These are phyloP conservation scores for Iselma pallidipennis DNA, from an alignment of 2,888 invertebrate species.

Conservation along the genomic window DNA sequence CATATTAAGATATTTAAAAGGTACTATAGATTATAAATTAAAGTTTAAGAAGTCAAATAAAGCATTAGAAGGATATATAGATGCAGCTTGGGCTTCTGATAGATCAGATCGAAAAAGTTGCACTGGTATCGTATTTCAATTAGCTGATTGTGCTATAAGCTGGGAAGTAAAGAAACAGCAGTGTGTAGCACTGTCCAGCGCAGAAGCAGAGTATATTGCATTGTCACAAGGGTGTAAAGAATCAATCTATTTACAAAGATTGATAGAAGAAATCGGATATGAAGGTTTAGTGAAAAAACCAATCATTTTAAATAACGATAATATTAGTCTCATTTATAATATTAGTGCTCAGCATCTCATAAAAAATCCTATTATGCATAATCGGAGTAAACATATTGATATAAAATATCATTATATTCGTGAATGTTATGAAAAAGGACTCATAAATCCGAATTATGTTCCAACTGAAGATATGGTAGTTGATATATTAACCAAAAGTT, in stretches of 20 bases:
- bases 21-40: constrained; percentile 25
- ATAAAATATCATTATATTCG: constrained; percentile 27
- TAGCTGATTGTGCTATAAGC: constrained; percentile 32
- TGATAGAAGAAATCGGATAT: constrained; percentile 21
- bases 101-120: constrained; percentile 48
- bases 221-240: constrained; percentile 34
- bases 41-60: constrained; percentile 20
- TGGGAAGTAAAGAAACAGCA: constrained; percentile 40
- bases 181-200: constrained; percentile 38
- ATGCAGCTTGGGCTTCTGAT: constrained; percentile 33
- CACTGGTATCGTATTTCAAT: constrained; percentile 37
- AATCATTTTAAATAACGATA: constrained; percentile 17
- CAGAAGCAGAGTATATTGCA: constrained; percentile 40
- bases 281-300: constrained; percentile 4
- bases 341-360: constrained; percentile 28
- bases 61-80: constrained; percentile 29
- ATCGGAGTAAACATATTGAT: constrained; percentile 31
- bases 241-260: constrained; percentile 28
- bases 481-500: constrained; percentile 27
- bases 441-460: constrained; percentile 19
- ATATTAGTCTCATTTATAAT: constrained; percentile 33
- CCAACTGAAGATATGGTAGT: constrained; percentile 25
- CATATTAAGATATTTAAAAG: constrained; percentile 22
- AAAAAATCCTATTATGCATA: constrained; percentile 25
- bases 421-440: constrained; percentile 14